A percentile compares a stretch with the other conserved stretches of the same genome.
phyloP scores from a whole-genome alignment of 2,797 vertebrate genomes.

The Meda fulgida region DNA sequence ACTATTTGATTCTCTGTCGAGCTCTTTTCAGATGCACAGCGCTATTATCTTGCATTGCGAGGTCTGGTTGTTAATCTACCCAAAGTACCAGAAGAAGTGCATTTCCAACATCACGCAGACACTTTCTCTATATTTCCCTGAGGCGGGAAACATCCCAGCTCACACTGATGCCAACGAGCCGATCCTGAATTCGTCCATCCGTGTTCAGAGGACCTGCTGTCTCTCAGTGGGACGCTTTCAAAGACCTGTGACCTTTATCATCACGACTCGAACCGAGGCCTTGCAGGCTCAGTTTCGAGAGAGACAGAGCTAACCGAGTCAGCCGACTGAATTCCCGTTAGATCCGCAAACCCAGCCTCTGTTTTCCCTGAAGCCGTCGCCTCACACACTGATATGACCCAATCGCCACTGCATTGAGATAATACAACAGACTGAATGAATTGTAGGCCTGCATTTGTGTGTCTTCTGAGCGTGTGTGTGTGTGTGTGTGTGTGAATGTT shows the following conservation, averaged over 20 bases:
- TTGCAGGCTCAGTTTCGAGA: conserved; percentile 25
- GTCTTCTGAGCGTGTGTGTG: not conserved
- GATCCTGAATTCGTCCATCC: not conserved
- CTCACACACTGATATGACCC: conserved; percentile 4
- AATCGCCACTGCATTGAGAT: conserved; percentile 15
- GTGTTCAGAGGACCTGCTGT: conserved; percentile 18
- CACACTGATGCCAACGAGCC: not conserved
- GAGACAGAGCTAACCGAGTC: not conserved
- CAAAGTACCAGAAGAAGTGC: conserved; percentile 17
- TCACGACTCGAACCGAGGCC: conserved; percentile 3
- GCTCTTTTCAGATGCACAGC: not conserved
- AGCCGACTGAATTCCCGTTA: not conserved
- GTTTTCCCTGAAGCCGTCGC: not conserved
- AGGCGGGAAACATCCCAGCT: conserved; percentile 3
- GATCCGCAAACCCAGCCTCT: conserved; percentile 4
- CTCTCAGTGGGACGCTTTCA: not conserved
- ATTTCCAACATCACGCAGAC: conserved; percentile 2
- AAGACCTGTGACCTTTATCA: conserved; percentile 33
- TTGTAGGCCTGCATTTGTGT: not conserved
- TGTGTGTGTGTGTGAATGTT: not conserved
- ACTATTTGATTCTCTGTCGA: not conserved
- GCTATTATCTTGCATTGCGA: not conserved
- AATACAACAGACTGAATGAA: conserved; percentile 22
- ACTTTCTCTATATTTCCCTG: conserved; percentile 7
- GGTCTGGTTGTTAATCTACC: not conserved